Base-by-base conservation (phyloP, 2,797 vertebrate genomes). In the Aratinga solstitialis region DNA sequence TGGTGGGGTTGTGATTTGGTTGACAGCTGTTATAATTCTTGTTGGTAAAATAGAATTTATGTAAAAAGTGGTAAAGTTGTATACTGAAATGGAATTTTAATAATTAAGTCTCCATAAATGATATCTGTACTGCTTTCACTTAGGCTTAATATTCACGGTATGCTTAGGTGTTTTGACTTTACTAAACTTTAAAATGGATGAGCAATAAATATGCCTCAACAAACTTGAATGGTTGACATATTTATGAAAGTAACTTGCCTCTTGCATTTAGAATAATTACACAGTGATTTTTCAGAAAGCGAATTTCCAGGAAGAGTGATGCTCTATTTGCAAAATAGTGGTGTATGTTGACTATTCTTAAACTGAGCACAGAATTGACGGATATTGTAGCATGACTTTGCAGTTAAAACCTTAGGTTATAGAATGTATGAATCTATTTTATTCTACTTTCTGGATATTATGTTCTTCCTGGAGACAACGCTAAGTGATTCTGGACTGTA, bases 191-290 rank as follows among this genome's bases (percentile, higher is more conserved):
- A n/a, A 83, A 87, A 34, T 85, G 14, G 36, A 26, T 84, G 65
- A 93, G 34, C 59, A 85, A 75, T 95, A 79, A 82, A 68, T 85
- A 83, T 43, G 22, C 36, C 58, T 87, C 26, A 65, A 29, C 27
- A 77, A 54, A 24, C 7, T 13, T 80, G 26, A 91, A 48, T 79
- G 68, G 56, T 80, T 84, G 40, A 85, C 42, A 4, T 56, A 48
- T 89, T 94, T 89, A 71, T 77, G 58, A 36, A 89, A 47, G 29
- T 54, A 87, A 27, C 21, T 81, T 91, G 48, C 40, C 45, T 94
- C 87, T 84, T 90, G 43, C n/a, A 26, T 90, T 93, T 94, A 76
- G 48, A 84, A 63, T 94, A 90, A 93, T 89, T 79, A 21, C 42
- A 50, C 54, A 27, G 67, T 96, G 40, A 79, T 90, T 93, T 94